A percentile compares a stretch with the other conserved stretches of the same genome.
phyloP scores from a whole-genome alignment of 37 sponge, comb jelly and placozoan genomes.

The Chondrosia reniformis region DNA sequence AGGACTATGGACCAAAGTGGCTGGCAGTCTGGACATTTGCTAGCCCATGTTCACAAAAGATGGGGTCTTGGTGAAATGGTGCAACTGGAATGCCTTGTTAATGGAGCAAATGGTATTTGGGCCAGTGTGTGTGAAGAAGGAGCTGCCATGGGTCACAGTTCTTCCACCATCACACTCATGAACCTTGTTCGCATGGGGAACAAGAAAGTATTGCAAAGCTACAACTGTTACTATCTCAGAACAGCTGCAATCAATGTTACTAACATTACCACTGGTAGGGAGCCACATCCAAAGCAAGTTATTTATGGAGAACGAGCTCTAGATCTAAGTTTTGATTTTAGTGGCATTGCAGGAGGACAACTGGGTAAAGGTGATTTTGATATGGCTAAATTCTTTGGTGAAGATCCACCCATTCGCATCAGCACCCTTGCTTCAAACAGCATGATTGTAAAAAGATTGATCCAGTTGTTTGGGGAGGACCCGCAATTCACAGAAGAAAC shows the following conservation, averaged over 20 bases:
- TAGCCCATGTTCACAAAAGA: constrained; percentile 70
- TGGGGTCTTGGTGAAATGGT: constrained; percentile 60
- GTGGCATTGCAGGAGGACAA: constrained; percentile 13
- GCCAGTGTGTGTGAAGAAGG: constrained; percentile 79
- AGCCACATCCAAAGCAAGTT: constrained; percentile 65
- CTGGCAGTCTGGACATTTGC: constrained; percentile 47
- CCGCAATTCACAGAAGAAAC: constrained; percentile 62
- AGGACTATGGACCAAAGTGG: constrained; percentile 54
- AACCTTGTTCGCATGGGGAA: constrained; percentile 80
- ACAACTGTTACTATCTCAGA: constrained; percentile 65
- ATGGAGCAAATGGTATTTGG: constrained; percentile 84
- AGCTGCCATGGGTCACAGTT: constrained; percentile 79
- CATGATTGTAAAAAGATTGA: constrained; percentile 57
- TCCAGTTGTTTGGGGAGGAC: constrained; percentile 51
- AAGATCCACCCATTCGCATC: constrained; percentile 45
- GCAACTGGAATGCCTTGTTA: constrained; percentile 52
- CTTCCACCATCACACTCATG: constrained; percentile 63
- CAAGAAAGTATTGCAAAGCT: constrained; percentile 54
- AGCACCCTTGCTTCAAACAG: constrained; percentile 59
- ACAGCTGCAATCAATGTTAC: constrained; percentile 65
- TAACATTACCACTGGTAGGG: constrained; percentile 48
- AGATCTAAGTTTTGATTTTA: constrained; percentile 61
- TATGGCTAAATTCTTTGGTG: constrained; percentile 73
- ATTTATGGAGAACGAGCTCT: constrained; percentile 69
- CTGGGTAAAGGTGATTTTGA: constrained; percentile 36